Conservation (phyloP, 1,140 invertebrate species). For the Lordiphosa collinella region DNA sequence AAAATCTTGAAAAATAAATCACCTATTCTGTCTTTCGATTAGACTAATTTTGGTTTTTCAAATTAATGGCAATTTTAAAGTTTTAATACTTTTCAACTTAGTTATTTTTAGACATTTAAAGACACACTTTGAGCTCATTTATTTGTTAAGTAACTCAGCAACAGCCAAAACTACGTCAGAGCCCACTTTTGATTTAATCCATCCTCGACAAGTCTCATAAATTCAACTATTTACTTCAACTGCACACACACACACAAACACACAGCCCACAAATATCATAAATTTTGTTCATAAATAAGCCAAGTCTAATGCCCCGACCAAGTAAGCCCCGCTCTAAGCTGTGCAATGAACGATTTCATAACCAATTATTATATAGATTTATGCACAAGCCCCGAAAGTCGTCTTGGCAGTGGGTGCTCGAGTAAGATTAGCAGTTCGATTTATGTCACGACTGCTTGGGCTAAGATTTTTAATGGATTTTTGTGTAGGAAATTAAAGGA, state of each 20-base stretch:
- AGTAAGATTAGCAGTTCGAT: slow-evolving; percentile 7
- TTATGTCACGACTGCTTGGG: slow-evolving; percentile 27
- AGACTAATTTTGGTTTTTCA: no score
- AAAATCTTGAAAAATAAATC: no score
- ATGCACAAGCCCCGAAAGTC: slow-evolving; percentile 13
- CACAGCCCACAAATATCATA: slow-evolving; percentile 55
- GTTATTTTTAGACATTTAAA: no score
- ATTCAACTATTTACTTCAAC: slow-evolving; percentile 39
- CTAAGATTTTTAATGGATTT: neutral
- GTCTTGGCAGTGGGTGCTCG: neutral
- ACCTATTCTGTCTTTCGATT: no score
- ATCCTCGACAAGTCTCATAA: slow-evolving; percentile 42
- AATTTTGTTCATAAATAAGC: slow-evolving; percentile 59
- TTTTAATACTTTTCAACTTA: no score
- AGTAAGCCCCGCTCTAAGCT: slow-evolving; percentile 28
- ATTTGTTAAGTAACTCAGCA: no score
- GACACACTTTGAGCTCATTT: no score
- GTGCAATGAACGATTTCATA: slow-evolving; percentile 65
- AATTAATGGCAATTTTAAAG: no score
- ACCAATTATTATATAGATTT: slow-evolving; percentile 63
- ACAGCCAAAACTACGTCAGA: no score
- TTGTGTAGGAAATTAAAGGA: neutral
- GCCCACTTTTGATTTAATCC: slow-evolving; percentile 54
- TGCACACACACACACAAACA: neutral
- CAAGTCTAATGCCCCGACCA: slow-evolving; percentile 30